These are phyloP conservation scores for Yponomeuta evonymella DNA, from an alignment of 2,888 invertebrate genomes.

Conservation along the genomic window DNA sequence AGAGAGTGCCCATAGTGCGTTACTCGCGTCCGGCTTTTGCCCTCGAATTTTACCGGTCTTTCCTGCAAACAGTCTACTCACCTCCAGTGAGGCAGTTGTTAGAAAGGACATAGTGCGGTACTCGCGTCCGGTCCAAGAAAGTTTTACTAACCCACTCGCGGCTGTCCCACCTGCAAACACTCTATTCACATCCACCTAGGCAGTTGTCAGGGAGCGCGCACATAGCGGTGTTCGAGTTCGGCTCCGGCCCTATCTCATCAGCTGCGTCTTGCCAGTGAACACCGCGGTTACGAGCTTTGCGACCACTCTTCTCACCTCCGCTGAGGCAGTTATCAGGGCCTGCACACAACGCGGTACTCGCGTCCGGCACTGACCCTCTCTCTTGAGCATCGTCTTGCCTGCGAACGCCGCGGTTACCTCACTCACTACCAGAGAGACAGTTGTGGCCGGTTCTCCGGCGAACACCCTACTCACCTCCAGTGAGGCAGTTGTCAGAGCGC, in stretches of 20 bases:
- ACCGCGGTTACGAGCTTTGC: too few species aligned
- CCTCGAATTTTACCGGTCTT: too few species aligned
- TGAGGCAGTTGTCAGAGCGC: slow-evolving; percentile 80
- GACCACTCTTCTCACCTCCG: slow-evolving; percentile 60
- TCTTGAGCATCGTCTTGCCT: too few species aligned
- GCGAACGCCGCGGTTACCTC: too few species aligned
- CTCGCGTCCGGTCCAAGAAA: too few species aligned
- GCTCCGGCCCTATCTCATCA: background rate
- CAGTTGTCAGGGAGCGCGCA: slow-evolving; percentile 74
- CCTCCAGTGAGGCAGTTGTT: slow-evolving; percentile 80
- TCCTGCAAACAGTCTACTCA: slow-evolving; percentile 27
- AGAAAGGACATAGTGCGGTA: slow-evolving; percentile 56
- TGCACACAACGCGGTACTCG: slow-evolving; percentile 42
- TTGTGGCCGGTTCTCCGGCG: too few species aligned
- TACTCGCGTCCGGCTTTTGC: too few species aligned
- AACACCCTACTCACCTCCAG: slow-evolving; percentile 62
- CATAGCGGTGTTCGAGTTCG: slow-evolving; percentile 48
- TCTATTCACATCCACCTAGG: slow-evolving; percentile 73
- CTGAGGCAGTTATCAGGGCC: slow-evolving; percentile 78
- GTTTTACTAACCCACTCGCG: too few species aligned
- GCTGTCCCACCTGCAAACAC: too few species aligned
- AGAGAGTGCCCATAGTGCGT: too few species aligned
- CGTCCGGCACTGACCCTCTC: slow-evolving; percentile 26
- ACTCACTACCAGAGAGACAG: too few species aligned
- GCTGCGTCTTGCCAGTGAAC: too few species aligned